phyloP scores from a whole-genome alignment of 30 jellyfish, hydroid and myxozoan genomes.

The Rhopilema esculentum region DNA sequence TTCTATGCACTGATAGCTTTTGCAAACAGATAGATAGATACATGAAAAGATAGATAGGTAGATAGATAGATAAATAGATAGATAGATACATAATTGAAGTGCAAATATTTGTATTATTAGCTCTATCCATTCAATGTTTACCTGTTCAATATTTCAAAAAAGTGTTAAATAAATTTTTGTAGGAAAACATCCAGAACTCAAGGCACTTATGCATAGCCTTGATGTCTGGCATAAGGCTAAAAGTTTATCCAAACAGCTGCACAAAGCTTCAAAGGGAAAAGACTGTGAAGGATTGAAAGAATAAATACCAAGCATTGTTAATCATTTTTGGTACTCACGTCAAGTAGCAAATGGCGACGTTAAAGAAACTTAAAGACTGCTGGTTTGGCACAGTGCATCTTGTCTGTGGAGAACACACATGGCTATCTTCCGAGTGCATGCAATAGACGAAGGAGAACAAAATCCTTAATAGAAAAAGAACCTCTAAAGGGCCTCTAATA shows the following conservation, averaged over 20 bases:
- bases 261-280: conserved; percentile 18
- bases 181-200: conserved; percentile 17
- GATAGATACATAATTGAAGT: too few relatives aligned
- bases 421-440: conserved; percentile 2
- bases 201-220: conserved; percentile 2
- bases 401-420: conserved; percentile 31
- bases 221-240: conserved; percentile 59
- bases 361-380: conserved; percentile 21
- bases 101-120: too few relatives aligned
- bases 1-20: too few relatives aligned
- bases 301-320: conserved; percentile 13
- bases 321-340: conserved; percentile 31
- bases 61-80: too few relatives aligned
- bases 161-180: neutral
- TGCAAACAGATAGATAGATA: too few relatives aligned
- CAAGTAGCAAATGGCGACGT: conserved; percentile 32
- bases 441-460: too few relatives aligned
- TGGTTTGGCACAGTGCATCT: conserved; percentile 25
- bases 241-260: conserved; percentile 6
- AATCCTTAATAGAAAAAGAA: too few relatives aligned
- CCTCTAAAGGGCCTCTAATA: conserved; percentile 12
- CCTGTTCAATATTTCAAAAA: too few relatives aligned
- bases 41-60: too few relatives aligned
- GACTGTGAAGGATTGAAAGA: conserved; percentile 22
- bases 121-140: too few relatives aligned